Evolutionary conservation across 2,113 vertebrate genomes (phyloP), one percentile per base, ranked within the genome.

Genomic region (Falcunculus frontatus): DNA sequence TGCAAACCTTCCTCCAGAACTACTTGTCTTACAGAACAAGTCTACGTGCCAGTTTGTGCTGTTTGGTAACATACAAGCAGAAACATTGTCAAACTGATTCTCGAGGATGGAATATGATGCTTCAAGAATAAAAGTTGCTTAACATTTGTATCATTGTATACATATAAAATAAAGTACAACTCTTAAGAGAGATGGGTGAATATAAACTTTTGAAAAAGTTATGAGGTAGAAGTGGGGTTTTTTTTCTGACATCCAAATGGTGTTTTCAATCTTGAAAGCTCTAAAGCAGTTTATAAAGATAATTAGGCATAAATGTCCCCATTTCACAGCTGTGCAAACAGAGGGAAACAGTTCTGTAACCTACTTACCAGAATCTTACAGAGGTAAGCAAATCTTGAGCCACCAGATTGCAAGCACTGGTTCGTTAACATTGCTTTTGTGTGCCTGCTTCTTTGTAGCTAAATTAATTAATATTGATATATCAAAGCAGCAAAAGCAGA

Each of bases 261-360:
- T 72, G 32, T 67, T 94, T 94, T 95, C 73, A 56, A 49, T 96
- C 86, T 77, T 81, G 68, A 94, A 78, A 96, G 41, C 76, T 86
- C 47, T 72, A 77, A 93, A 92, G 85, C 79, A 57, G 88, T 92
- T 96, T 94, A 88, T 96, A 95, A 97, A 95, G 93, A 95, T 94
- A 95, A 94, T 94, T 95, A 94, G 90, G 95, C 95, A 91, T 91
- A 96, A 96, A 94, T 93, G 67, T 94, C 92, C 80, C 93, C 72
- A 93, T 96, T 96, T 96, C 92, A 89, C 88, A 92, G 92, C 93
- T 96, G 95, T 95, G 92, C 93, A 95, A 96, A 94, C 90, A 92
- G 87, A 96, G 88, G 88, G 88, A 86, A 93, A 84, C 83, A 33
- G 68, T 92, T 95, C 90, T 88, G 56, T 95, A 93, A 96, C 93